Percentiles rank a stretch among this genome's conserved stretches.
These are phyloP conservation scores for Heteractis magnifica DNA, from an alignment of 92 coral and sea anemone species.

Conservation along the genomic window DNA sequence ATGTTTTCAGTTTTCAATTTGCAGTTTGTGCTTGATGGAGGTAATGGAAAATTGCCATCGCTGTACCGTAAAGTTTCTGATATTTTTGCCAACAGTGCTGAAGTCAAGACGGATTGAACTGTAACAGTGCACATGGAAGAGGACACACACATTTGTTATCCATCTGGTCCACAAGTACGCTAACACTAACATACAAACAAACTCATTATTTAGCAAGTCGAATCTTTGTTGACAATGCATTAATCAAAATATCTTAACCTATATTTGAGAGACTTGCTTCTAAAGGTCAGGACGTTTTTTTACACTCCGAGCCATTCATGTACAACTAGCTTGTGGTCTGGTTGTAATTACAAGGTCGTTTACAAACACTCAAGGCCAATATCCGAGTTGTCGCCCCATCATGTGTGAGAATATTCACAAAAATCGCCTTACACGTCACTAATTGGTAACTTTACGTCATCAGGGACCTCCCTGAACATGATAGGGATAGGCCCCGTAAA, in stretches of 20 bases:
- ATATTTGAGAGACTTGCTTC: background rate
- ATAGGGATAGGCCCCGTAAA: background rate
- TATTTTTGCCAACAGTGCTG: background rate
- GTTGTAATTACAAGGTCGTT: constrained; percentile 8
- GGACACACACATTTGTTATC: background rate
- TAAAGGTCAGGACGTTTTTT: background rate
- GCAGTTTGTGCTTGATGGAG: no score
- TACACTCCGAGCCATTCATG: background rate
- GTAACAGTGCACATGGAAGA: background rate
- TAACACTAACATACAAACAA: background rate
- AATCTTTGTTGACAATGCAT: background rate
- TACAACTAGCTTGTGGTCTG: constrained; percentile 3
- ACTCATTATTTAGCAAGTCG: background rate
- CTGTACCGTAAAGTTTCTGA: background rate
- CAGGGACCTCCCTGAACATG: background rate
- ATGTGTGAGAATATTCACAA: constrained; percentile 3
- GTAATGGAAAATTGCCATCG: no score
- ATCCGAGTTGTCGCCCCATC: constrained; percentile 9
- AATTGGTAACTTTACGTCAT: background rate
- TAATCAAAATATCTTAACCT: constrained; percentile 2
- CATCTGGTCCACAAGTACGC: background rate
- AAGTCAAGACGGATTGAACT: background rate
- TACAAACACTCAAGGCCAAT: constrained; percentile 5
- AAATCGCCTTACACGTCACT: background rate
- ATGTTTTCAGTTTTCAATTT: no score